Percentiles rank a stretch among this genome's conserved stretches.
phyloP scores from a whole-genome alignment of 2,113 vertebrate species.

The Megaceryle torquata region DNA sequence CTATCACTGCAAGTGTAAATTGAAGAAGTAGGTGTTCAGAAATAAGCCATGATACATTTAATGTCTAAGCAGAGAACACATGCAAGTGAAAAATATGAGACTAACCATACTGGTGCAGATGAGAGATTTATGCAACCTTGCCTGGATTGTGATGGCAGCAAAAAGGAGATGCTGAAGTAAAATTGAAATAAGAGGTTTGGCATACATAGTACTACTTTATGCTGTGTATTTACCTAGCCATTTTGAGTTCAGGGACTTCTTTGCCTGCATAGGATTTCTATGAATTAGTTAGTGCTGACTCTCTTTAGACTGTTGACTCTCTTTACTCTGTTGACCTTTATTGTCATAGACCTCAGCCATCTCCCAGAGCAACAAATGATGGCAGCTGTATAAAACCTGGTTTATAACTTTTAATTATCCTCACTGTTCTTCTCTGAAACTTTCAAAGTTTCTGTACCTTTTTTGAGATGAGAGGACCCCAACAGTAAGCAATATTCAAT shows the following conservation, averaged over 20 bases:
- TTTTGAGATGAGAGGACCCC: background rate
- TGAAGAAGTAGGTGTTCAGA: background rate
- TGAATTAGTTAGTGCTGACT: background rate
- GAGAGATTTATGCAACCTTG: background rate
- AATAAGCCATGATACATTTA: background rate
- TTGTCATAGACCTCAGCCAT: background rate
- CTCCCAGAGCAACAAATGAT: background rate
- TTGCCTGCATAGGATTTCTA: background rate
- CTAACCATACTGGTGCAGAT: background rate
- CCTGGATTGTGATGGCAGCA: background rate
- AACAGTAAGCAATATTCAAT: background rate
- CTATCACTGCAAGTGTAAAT: background rate
- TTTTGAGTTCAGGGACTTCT: background rate
- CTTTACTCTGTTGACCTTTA: background rate
- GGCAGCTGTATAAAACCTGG: background rate
- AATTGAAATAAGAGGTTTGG: background rate
- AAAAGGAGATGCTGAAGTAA: background rate
- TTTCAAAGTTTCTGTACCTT: background rate
- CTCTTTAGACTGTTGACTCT: background rate
- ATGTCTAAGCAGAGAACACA: background rate
- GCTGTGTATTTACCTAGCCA: background rate
- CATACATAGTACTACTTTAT: accelerated
- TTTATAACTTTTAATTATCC: background rate
- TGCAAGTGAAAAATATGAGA: background rate
- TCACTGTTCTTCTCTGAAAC: background rate